Evolutionary conservation across 2,113 vertebrate species (phyloP).

Genomic region (Oryzias celebensis): DNA sequence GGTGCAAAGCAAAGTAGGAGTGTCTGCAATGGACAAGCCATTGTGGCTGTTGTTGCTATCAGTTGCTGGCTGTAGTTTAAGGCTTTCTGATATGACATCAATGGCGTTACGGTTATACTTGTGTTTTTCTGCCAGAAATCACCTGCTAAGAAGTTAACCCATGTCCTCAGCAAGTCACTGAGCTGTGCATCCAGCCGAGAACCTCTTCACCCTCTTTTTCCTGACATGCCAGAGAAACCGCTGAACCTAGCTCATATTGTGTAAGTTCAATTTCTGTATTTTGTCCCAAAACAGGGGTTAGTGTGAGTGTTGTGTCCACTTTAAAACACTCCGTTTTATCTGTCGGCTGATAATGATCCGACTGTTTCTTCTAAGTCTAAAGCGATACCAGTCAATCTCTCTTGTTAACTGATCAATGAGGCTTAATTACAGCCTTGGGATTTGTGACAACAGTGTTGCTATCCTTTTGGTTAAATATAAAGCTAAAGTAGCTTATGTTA

Average conservation of each 20-base stretch:
- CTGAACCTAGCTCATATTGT: conserved; percentile 96
- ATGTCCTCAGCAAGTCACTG: conserved; percentile 96
- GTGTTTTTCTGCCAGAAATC: conserved; percentile 87
- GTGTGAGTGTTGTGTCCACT: neutral
- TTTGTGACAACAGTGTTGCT: neutral
- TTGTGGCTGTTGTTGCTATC: conserved; percentile 44
- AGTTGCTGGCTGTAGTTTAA: conserved; percentile 2
- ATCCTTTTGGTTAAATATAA: neutral
- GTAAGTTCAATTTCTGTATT: conserved; percentile 78
- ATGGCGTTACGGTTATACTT: conserved; percentile 1
- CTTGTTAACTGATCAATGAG: conserved; percentile 60
- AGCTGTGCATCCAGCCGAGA: conserved; percentile 96
- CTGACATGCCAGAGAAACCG: conserved; percentile 94
- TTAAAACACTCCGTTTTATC: conserved; percentile 15
- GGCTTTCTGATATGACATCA: conserved; percentile 1
- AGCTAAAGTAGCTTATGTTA: no score
- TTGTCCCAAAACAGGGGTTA: neutral
- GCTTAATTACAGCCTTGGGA: conserved; percentile 60
- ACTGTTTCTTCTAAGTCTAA: conserved; percentile 36
- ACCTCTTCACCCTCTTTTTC: conserved; percentile 92
- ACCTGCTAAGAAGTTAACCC: conserved; percentile 97
- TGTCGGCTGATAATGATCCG: conserved; percentile 42
- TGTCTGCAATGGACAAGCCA: conserved; percentile 53
- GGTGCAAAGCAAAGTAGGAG: conserved; percentile 38
- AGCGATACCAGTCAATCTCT: conserved; percentile 52